These are phyloP conservation scores for Agrilus planipennis DNA, from an alignment of 1,140 invertebrate species.

Conservation along the genomic window DNA sequence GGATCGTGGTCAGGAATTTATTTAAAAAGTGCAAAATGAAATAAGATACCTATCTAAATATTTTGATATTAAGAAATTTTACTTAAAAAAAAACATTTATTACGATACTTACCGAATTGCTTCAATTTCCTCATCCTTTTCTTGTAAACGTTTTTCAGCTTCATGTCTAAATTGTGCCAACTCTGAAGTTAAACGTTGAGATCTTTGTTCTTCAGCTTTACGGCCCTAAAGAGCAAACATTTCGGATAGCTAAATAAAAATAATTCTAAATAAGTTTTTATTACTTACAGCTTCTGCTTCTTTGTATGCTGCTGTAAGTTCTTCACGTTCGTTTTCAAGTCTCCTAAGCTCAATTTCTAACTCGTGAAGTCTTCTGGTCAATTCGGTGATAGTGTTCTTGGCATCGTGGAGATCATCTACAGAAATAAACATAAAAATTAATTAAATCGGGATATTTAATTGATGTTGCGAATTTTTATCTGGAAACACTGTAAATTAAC, in stretches of 20 bases:
- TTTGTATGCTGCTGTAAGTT: conserved; percentile 90
- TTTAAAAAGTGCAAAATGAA: no score
- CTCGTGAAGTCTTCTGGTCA: conserved; percentile 89
- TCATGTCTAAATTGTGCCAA: conserved; percentile 83
- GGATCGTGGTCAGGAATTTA: no score
- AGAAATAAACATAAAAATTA: conserved; percentile 10
- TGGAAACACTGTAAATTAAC: no score
- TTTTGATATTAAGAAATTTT: no score
- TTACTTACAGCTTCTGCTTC: conserved; percentile 87
- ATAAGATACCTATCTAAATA: no score
- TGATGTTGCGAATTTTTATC: no score
- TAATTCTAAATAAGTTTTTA: background rate
- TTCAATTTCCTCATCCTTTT: conserved; percentile 94
- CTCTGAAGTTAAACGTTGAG: conserved; percentile 76
- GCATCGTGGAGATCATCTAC: conserved; percentile 88
- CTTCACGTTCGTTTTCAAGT: conserved; percentile 92
- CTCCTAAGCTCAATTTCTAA: conserved; percentile 89
- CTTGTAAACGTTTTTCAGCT: conserved; percentile 78
- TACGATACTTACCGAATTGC: conserved; percentile 83
- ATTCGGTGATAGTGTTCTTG: conserved; percentile 78
- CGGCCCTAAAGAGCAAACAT: conserved; percentile 52
- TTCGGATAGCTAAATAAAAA: background rate
- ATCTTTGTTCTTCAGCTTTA: conserved; percentile 86
- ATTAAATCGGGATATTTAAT: no score
- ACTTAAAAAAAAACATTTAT: no score